Conservation (phyloP, 1,140 invertebrate species). For the Drosophila eugracilis region DNA sequence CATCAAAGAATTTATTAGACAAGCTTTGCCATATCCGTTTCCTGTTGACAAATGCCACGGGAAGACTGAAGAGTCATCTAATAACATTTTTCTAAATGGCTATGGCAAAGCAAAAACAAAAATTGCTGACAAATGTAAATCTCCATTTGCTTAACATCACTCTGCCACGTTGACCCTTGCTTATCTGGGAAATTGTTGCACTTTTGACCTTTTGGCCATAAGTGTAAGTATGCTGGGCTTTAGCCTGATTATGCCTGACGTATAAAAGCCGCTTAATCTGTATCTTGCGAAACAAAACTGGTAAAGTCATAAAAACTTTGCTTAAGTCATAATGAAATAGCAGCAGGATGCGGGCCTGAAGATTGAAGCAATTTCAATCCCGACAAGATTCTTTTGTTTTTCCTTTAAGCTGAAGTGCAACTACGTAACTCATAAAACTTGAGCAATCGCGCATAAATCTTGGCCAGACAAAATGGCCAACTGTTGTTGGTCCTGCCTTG, state of each 20-base stretch:
- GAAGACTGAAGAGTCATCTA: conserved; percentile 29
- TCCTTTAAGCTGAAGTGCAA: conserved; percentile 25
- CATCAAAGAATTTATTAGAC: conserved; percentile 56
- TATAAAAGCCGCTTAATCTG: conserved; percentile 34
- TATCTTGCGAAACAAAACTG: conserved; percentile 18
- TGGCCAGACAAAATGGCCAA: conserved; percentile 51
- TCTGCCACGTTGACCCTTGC: conserved; percentile 17
- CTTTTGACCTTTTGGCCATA: conserved; percentile 41
- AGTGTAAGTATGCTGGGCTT: conserved; percentile 17
- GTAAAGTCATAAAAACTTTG: conserved; percentile 31
- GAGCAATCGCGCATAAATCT: conserved; percentile 48
- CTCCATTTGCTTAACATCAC: conserved; percentile 17
- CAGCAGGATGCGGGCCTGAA: conserved; percentile 33
- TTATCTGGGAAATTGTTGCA: conserved; percentile 26
- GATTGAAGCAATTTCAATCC: conserved; percentile 44
- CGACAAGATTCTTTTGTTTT: conserved; percentile 9
- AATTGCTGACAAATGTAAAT: conserved; percentile 48
- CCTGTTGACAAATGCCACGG: conserved; percentile 44
- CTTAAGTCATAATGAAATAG: conserved; percentile 50
- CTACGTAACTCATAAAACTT: conserved; percentile 36
- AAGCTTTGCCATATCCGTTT: conserved; percentile 50
- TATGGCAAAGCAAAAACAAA: conserved; percentile 1
- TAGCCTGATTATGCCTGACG: not conserved
- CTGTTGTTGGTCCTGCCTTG: conserved; percentile 34
- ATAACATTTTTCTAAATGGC: conserved; percentile 23